Conservation (phyloP, 2,113 vertebrate species). For the Isichthys henryi region DNA sequence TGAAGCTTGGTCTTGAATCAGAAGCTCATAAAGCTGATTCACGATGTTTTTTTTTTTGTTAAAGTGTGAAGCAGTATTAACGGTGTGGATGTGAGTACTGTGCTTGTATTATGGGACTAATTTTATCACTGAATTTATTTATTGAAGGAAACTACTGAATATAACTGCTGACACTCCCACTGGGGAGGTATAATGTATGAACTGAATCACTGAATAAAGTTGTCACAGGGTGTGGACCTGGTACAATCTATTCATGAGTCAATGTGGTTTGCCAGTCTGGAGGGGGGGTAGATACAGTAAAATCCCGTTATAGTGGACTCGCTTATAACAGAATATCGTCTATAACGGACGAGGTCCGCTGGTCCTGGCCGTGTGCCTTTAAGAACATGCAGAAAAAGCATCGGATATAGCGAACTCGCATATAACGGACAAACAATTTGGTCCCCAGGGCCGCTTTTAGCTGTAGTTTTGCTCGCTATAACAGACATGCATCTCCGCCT, state of each 20-base stretch:
- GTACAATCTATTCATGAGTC: background rate
- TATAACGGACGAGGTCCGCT: no score
- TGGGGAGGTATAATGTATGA: background rate
- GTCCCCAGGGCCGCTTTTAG: no score
- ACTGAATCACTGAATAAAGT: background rate
- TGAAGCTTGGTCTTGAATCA: background rate
- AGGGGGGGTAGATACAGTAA: background rate
- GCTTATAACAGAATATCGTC: no score
- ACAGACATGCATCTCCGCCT: no score
- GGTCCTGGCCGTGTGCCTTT: no score
- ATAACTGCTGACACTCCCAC: background rate
- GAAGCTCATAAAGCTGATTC: background rate
- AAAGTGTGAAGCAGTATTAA: background rate
- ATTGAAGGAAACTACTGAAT: background rate
- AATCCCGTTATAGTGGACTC: no score
- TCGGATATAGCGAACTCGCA: no score
- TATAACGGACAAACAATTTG: no score
- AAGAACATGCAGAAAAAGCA: no score
- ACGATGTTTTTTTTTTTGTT: background rate
- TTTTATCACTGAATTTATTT: conserved; percentile 1
- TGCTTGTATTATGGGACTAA: background rate
- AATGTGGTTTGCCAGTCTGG: background rate
- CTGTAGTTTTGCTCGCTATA: no score
- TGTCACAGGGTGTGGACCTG: background rate
- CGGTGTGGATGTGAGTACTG: background rate